Evolutionary conservation across 1,140 invertebrate genomes (phyloP), one percentile per base, ranked within the genome.

Genomic region (Drosophila bocqueti): DNA sequence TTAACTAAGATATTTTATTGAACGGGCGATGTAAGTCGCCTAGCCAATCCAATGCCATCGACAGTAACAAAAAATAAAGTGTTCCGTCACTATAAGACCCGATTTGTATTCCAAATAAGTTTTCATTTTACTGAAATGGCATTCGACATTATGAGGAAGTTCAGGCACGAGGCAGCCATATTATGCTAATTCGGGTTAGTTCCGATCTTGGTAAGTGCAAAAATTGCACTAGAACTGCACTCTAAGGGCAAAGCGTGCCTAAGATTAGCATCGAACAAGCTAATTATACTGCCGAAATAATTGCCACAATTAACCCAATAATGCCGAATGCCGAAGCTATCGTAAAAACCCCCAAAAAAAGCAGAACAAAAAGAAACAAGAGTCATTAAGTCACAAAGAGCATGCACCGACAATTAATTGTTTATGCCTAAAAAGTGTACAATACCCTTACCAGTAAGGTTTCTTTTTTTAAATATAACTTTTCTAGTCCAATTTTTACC

Each of bases 81-180:
- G 55, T 46, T 49, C 50, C 18, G 50, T 52, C n/a, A 31, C n/a
- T 55, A 31, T 47, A 42, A 50, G 18, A 1, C 11, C 10, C 16
- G 26, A 65, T 66, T 54, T 36, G 16, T 45, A 34, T 49, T 40
- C 26, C 2, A 65, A 60, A 36, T 26, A 9, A 18, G 11, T 13
- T 50, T 68, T 0, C 13, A 64, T 29, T 43, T n/a, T 43, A 59
- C 63, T 62, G 3, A 66, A 79, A 42, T 58, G 63, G 50, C 69
- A 65, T 63, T 76, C 61, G 63, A 85, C 63, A 76, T 66, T 50
- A 67, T 71, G 43, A 74, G 77, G 84, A 87, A 83, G 77, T 80
- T 73, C 67, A 60, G 62, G 68, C 76, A 67, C 66, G 52, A 45
- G 67, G 57, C 76, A 71, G 52, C 83, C 64, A 42, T 58, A 24